Evolutionary conservation across 2,113 vertebrate species (phyloP).

Genomic region (Triplophysa tibetana): DNA sequence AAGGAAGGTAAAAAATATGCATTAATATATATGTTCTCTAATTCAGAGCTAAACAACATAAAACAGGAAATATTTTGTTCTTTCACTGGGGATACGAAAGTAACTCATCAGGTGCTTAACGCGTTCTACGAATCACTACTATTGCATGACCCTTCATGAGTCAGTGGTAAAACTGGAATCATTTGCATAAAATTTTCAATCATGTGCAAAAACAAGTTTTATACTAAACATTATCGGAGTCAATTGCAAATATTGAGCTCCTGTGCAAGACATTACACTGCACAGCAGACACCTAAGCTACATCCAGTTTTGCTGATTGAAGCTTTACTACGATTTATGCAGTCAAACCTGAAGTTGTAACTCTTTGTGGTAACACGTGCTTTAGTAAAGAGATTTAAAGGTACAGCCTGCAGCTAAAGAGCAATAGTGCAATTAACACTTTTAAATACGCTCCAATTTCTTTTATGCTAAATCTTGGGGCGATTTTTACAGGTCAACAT

Average conservation of each 20-base stretch:
- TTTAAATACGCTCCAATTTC: not conserved
- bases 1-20: slow-evolving; percentile 77
- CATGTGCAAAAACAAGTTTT: slow-evolving; percentile 70
- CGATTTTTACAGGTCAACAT: not conserved
- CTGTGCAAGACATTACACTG: slow-evolving; percentile 47
- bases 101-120: slow-evolving; percentile 43
- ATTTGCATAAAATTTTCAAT: slow-evolving; percentile 75
- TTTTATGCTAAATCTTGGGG: slow-evolving; percentile 6
- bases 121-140: slow-evolving; percentile 46
- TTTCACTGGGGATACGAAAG: slow-evolving; percentile 61
- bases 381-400: slow-evolving; percentile 13
- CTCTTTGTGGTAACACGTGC: not conserved
- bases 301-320: slow-evolving; percentile 49
- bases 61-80: slow-evolving; percentile 63
- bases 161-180: slow-evolving; percentile 73
- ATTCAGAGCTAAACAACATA: slow-evolving; percentile 56
- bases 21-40: slow-evolving; percentile 64
- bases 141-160: slow-evolving; percentile 70
- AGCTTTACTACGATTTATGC: not conserved
- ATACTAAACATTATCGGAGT: slow-evolving; percentile 34
- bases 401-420: slow-evolving; percentile 30
- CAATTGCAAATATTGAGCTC: slow-evolving; percentile 19
- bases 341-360: slow-evolving; percentile 18
- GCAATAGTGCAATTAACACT: slow-evolving; percentile 25
- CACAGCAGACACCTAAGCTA: slow-evolving; percentile 65